Evolutionary conservation across 2,888 invertebrate genomes (phyloP).

Genomic region (Thereva unica): DNA sequence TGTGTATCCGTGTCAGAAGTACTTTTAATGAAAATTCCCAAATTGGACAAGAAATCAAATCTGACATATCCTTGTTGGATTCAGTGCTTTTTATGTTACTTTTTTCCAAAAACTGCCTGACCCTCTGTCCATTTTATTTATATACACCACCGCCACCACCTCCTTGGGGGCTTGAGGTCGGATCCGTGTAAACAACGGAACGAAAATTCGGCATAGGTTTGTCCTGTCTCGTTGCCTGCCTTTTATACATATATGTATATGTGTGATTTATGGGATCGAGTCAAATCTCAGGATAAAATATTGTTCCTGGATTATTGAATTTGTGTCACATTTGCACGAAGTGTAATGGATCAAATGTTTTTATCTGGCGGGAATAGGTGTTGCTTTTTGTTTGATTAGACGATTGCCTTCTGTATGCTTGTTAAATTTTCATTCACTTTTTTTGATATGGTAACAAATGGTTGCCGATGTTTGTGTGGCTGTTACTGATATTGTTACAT

Average conservation of each 20-base stretch:
- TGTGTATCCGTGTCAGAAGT: conserved; percentile 19
- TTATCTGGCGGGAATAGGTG: conserved; percentile 21
- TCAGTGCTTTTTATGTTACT: background rate
- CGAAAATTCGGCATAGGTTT: background rate
- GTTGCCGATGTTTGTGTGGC: too few species aligned
- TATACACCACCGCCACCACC: background rate
- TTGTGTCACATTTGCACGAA: conserved; percentile 37
- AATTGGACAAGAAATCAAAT: conserved; percentile 35
- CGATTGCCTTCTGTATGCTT: too few species aligned
- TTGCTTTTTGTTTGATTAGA: conserved; percentile 15
- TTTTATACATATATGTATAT: conserved; percentile 14
- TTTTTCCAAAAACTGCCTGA: background rate
- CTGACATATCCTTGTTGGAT: conserved; percentile 21
- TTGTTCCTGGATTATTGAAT: conserved; percentile 37
- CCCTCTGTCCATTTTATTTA: background rate
- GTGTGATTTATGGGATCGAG: conserved; percentile 32
- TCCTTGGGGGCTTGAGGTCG: conserved; percentile 4
- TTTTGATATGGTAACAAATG: too few species aligned
- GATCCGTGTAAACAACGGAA: background rate
- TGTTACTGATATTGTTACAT: too few species aligned
- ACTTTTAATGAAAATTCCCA: conserved; percentile 33
- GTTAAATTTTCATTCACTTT: too few species aligned
- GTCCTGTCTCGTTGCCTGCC: background rate
- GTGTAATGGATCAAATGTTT: conserved; percentile 35
- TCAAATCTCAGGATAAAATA: conserved; percentile 38